Evolutionary conservation across 2,113 vertebrate species (phyloP), one percentile per base, ranked within the genome.

Genomic region (Aleadryas rufinucha): DNA sequence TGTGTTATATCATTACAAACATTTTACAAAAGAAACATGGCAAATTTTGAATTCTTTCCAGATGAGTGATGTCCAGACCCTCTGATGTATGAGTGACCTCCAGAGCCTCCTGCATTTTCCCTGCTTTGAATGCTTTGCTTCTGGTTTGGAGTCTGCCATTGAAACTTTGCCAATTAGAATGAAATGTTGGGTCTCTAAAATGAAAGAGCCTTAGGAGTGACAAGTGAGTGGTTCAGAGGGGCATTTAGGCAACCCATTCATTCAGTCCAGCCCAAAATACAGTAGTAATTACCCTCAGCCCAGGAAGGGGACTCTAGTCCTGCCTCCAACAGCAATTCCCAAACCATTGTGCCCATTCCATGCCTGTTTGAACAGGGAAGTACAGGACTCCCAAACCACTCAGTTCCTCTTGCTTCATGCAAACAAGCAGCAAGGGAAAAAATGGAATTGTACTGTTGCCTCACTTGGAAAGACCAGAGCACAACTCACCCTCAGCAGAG

Each of bases 11-110:
- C 56, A 77, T 56, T 85, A 90, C 85, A 92, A 96, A 80, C 33
- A 87, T 93, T 94, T 92, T 80, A 85, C 75, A 92, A 35, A 85
- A 85, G 56, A 91, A 95, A 93, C 72, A 78, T 59, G 84, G 85
- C 16, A 78, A 78, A 85, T 83, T 47, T 56, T 91, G 63, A 88
- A 71, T 72, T 89, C 70, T 70, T 85, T 95, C 91, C 89, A 97
- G 93, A 86, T 89, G 53, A 95, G 50, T 35, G 82, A 82, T 64
- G 59, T n/a, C 80, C 83, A 94, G 77, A 64, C 63, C 31, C 64
- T 84, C 78, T 47, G 83, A 91, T 91, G 87, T 2, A 59, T 66
- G 35, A 77, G 66, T 47, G 63, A 83, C 84, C 80, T 84, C 77
- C 75, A 83, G 59, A 71, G 56, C 27, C 42, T 74, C 66, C 87